Evolutionary conservation across 2,888 invertebrate genomes (phyloP).

Genomic region (Parnassius mnemosyne): DNA sequence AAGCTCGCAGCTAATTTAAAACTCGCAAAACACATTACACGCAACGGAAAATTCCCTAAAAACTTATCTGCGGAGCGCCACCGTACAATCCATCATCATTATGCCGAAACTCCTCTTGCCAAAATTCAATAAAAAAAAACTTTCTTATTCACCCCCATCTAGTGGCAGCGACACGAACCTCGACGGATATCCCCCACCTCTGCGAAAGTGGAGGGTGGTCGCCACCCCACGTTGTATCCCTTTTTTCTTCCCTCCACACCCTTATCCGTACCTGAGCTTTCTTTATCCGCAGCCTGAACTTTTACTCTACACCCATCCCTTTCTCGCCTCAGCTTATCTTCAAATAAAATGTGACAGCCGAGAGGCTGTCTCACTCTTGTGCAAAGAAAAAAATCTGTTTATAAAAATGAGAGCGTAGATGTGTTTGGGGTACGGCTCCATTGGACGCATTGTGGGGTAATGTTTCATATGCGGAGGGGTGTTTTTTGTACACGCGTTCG

Average conservation of each 20-base stretch:
- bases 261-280: slow-evolving; percentile 79
- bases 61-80: slow-evolving; percentile 75
- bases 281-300: slow-evolving; percentile 76
- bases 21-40: slow-evolving; percentile 70
- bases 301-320: slow-evolving; percentile 68
- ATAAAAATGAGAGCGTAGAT: slow-evolving; percentile 71
- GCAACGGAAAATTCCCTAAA: slow-evolving; percentile 60
- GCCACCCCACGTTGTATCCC: slow-evolving; percentile 74
- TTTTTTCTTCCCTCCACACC: slow-evolving; percentile 78
- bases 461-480: slow-evolving; percentile 74
- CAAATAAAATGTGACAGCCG: slow-evolving; percentile 37
- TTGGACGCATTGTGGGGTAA: slow-evolving; percentile 73
- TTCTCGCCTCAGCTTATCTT: slow-evolving; percentile 38
- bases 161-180: slow-evolving; percentile 64
- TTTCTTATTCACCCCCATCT: slow-evolving; percentile 70
- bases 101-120: slow-evolving; percentile 70
- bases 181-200: slow-evolving; percentile 40
- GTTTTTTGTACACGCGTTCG: slow-evolving; percentile 66
- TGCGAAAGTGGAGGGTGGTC: slow-evolving; percentile 53
- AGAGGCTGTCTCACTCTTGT: slow-evolving; percentile 48
- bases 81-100: slow-evolving; percentile 78
- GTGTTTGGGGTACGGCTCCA: slow-evolving; percentile 63
- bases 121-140: slow-evolving; percentile 77
- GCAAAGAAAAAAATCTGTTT: slow-evolving; percentile 77
- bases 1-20: slow-evolving; percentile 60